Evolutionary conservation across 2,113 vertebrate genomes (phyloP).

Genomic region (Tychaedon coryphoeus): DNA sequence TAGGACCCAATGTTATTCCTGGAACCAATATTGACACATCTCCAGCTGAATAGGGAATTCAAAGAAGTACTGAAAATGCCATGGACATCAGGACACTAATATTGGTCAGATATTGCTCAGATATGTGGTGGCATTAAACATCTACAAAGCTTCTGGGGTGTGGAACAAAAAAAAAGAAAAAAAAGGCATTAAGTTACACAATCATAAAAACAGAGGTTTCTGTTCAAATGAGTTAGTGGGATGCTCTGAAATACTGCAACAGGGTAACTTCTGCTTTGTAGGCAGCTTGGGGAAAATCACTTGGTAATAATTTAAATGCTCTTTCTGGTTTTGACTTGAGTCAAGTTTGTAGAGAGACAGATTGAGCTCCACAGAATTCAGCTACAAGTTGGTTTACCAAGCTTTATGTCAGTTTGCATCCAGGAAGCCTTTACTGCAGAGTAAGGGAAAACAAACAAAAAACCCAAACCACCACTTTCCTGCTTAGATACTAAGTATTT

Average conservation of each 20-base stretch:
- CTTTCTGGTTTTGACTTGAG: neutral
- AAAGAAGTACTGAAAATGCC: neutral
- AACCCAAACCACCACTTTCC: neutral
- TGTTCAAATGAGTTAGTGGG: neutral
- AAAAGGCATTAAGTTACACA: neutral
- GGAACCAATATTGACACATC: constrained; percentile 78
- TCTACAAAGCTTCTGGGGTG: neutral
- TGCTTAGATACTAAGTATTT: neutral
- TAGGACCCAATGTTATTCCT: constrained; percentile 85
- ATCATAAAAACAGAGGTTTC: neutral
- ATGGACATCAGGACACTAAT: neutral
- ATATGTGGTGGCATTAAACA: neutral
- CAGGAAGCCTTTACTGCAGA: neutral
- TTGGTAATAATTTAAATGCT: neutral
- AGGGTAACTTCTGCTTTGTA: neutral
- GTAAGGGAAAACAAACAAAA: neutral
- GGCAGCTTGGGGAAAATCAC: neutral
- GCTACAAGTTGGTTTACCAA: neutral
- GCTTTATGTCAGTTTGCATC: neutral
- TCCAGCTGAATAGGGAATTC: constrained; percentile 21
- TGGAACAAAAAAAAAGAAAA: neutral
- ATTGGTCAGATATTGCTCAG: neutral
- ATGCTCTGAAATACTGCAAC: neutral
- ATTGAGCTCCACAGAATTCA: neutral
- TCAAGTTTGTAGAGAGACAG: neutral